Evolutionary conservation across 2,113 vertebrate species (phyloP).

Genomic region (Cyphomyrus plagiostoma): DNA sequence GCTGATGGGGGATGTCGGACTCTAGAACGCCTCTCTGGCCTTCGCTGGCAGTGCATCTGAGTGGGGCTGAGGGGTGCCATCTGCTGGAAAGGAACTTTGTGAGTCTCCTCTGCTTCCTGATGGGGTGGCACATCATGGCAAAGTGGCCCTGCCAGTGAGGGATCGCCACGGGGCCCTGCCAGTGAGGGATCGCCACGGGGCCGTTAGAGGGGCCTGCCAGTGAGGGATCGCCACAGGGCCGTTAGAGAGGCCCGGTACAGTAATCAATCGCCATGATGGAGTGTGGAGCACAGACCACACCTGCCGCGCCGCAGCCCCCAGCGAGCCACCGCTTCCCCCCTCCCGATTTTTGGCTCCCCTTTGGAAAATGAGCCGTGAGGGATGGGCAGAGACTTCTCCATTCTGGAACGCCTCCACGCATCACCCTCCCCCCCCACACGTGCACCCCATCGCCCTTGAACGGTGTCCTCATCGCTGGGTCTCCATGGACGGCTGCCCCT

Average conservation of each 20-base stretch:
- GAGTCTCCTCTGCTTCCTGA: not conserved
- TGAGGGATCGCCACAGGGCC: not conserved
- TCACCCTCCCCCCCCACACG: not conserved
- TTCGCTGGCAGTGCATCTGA: not conserved
- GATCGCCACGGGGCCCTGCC: not conserved
- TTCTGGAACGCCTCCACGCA: not conserved
- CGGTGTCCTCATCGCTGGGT: not conserved
- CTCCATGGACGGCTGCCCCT: not conserved
- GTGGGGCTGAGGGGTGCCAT: not conserved
- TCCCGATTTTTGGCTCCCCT: not conserved
- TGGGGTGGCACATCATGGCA: not conserved
- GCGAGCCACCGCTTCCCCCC: not conserved
- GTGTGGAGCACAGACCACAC: not conserved
- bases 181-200: too few relatives aligned
- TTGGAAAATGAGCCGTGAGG: conserved; percentile 12
- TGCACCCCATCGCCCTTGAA: not conserved
- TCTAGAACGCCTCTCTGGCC: not conserved
- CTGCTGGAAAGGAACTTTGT: not conserved
- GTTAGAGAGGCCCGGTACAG: not conserved
- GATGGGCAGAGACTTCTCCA: not conserved
- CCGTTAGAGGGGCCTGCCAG: not conserved
- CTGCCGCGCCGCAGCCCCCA: not conserved
- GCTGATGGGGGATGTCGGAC: not conserved
- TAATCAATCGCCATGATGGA: not conserved
- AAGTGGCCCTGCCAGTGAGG: not conserved